A percentile compares a stretch with the other conserved stretches of the same genome.
Conservation (phyloP, 2,797 vertebrate species). For the Gadopsis marmoratus region DNA sequence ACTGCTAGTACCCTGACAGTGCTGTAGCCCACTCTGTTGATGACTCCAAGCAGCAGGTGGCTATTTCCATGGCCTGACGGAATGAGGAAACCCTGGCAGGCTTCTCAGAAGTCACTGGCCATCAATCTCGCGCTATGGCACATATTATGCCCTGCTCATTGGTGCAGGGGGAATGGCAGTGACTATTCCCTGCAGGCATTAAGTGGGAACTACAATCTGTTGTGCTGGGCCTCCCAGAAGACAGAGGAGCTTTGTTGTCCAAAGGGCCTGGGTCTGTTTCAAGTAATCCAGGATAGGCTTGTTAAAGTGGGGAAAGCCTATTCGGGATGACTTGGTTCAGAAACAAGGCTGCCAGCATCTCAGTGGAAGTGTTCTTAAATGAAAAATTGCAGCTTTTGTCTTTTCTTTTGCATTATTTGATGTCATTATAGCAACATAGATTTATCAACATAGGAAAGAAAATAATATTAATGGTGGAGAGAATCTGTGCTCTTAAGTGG, state of each 20-base stretch:
- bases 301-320: conserved; percentile 91
- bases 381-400: neutral
- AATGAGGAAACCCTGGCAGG: conserved; percentile 74
- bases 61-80: conserved; percentile 84
- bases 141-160: conserved; percentile 52
- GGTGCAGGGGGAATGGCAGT: conserved; percentile 33
- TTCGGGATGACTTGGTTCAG: conserved; percentile 97
- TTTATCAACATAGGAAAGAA: neutral
- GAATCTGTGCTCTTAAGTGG: neutral
- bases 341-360: conserved; percentile 83
- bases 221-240: conserved; percentile 57
- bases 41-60: conserved; percentile 81
- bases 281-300: conserved; percentile 99
- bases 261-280: conserved; percentile 89
- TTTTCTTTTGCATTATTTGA: neutral
- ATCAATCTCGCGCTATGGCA: conserved; percentile 76
- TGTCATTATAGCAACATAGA: neutral
- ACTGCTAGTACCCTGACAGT: conserved; percentile 70
- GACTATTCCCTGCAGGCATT: conserved; percentile 57
- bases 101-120: conserved; percentile 82
- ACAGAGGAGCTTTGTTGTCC: conserved; percentile 54
- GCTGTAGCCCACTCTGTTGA: conserved; percentile 72
- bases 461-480: neutral
- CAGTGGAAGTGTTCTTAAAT: conserved; percentile 6
- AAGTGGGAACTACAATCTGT: conserved; percentile 61